Conservation (phyloP, 2,888 invertebrate species). For the Eretmocerus hayati region DNA sequence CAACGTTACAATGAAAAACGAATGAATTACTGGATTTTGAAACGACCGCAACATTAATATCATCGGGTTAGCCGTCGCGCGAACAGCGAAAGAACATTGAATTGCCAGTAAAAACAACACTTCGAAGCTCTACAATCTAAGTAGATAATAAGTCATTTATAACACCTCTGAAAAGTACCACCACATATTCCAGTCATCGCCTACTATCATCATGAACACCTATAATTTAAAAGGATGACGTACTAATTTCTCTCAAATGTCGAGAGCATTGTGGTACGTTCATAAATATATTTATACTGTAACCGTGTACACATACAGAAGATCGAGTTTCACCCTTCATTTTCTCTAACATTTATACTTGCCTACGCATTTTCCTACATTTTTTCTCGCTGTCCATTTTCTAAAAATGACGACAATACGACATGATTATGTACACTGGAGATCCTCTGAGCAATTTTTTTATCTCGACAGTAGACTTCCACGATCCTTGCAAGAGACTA, state of each 20-base stretch:
- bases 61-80: conserved; percentile 2
- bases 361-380: conserved; percentile 15
- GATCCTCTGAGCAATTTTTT: conserved; percentile 14
- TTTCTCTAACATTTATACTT: conserved; percentile 13
- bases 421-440: conserved; percentile 20
- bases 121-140: conserved; percentile 12
- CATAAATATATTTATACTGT: conserved; percentile 19
- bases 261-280: conserved; percentile 6
- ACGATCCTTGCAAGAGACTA: too few relatives aligned
- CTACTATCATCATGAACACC: conserved; percentile 40
- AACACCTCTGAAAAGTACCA: conserved; percentile 8
- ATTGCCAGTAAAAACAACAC: conserved; percentile 17
- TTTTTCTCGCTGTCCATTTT: conserved; percentile 23
- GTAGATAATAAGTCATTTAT: conserved; percentile 15
- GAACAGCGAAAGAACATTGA: conserved; percentile 11
- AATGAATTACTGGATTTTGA: conserved; percentile 8
- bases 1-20: conserved; percentile 6
- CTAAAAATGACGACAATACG: conserved; percentile 25
- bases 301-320: conserved; percentile 23
- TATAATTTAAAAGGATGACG: conserved; percentile 42
- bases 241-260: conserved; percentile 14
- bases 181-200: conserved; percentile 26
- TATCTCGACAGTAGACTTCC: too few relatives aligned
- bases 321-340: conserved; percentile 9
- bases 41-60: conserved; percentile 12